Evolutionary conservation across 2,113 vertebrate species (phyloP).

Genomic region (Paradisaea rubra): DNA sequence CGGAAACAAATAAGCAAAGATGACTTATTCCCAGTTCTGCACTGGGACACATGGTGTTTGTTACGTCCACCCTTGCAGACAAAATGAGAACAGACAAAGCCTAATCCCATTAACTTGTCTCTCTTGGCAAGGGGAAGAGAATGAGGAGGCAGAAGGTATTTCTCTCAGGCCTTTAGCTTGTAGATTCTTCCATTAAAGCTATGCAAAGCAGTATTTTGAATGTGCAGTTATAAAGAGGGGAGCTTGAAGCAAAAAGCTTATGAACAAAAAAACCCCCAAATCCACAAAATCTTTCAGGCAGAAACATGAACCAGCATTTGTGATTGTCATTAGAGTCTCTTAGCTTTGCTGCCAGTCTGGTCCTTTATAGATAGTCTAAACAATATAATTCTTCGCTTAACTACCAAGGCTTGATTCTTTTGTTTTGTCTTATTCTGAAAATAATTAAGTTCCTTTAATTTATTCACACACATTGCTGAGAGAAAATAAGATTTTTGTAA

Average conservation of each 20-base stretch:
- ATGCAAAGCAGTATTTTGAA: background rate
- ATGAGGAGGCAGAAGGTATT: background rate
- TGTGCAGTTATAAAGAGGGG: background rate
- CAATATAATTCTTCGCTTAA: background rate
- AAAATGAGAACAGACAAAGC: background rate
- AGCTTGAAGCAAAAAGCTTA: background rate
- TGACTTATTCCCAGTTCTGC: background rate
- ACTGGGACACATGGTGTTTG: background rate
- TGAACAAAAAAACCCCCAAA: background rate
- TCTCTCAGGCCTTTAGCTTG: background rate
- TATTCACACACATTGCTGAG: constrained; percentile 20
- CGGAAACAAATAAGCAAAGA: background rate
- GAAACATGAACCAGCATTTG: background rate
- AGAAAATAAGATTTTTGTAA: constrained; percentile 52
- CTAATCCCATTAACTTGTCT: background rate
- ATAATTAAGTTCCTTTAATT: constrained; percentile 56
- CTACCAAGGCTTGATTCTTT: constrained; percentile 23
- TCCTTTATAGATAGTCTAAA: constrained; percentile 36
- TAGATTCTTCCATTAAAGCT: background rate
- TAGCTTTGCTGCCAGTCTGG: background rate
- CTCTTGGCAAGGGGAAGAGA: background rate
- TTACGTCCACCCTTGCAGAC: background rate
- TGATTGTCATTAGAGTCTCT: background rate
- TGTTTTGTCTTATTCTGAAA: constrained; percentile 45
- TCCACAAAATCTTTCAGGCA: background rate